Percentiles rank a stretch among this genome's conserved stretches.
Evolutionary conservation across 2,113 vertebrate genomes (phyloP).

Genomic region (Tor tambroides): DNA sequence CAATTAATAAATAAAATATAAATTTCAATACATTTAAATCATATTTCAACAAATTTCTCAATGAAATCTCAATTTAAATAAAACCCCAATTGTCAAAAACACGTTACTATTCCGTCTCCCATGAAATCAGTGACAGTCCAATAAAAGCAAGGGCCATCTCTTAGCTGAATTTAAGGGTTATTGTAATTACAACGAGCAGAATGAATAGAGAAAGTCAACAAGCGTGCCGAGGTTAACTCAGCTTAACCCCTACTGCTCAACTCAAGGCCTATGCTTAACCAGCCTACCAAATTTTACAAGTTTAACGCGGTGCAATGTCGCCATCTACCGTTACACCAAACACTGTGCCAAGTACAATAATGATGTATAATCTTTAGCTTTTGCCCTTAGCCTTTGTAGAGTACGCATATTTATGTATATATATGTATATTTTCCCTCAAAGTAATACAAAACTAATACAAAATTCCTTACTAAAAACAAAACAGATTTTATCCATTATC

Average conservation of each 20-base stretch:
- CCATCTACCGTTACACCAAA: neutral
- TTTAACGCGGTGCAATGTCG: neutral
- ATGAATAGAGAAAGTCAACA: neutral
- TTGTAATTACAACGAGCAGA: neutral
- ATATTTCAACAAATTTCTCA: neutral
- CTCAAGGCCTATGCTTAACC: neutral
- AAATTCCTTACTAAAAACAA: no score
- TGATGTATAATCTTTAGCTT: neutral
- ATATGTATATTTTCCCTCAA: neutral
- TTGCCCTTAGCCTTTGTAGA: neutral
- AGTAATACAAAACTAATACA: neutral
- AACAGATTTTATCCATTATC: no score
- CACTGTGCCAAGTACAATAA: neutral
- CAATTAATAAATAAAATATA: neutral
- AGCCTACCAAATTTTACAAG: neutral
- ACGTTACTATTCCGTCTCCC: neutral
- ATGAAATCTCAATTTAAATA: neutral
- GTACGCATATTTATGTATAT: neutral
- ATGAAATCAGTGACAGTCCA: neutral
- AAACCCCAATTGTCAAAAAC: neutral
- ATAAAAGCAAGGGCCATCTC: neutral
- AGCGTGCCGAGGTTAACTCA: neutral
- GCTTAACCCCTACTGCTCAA: neutral
- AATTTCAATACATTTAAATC: no score
- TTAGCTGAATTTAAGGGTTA: neutral